Percentiles rank a stretch among this genome's conserved stretches.
Evolutionary conservation across 1,140 invertebrate genomes (phyloP).

Genomic region (Caerostris extrusa): DNA sequence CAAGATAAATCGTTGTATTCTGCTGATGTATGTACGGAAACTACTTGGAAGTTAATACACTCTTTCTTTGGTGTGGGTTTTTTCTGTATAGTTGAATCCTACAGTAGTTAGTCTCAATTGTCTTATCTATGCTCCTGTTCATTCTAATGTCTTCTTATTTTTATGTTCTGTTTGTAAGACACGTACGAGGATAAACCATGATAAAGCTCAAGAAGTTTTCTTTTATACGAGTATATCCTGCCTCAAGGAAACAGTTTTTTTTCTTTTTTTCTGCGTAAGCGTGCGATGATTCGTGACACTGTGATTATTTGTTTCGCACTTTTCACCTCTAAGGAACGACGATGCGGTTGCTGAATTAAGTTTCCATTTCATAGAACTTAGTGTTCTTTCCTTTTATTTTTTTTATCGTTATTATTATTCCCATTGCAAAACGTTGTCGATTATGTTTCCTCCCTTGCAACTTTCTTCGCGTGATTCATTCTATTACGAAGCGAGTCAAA

Average conservation of each 20-base stretch:
- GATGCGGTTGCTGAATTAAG: conserved; percentile 29
- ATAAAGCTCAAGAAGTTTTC: not conserved
- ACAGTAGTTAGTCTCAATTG: too few relatives aligned
- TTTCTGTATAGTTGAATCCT: too few relatives aligned
- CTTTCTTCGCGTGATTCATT: conserved; percentile 55
- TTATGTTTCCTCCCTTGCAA: not conserved
- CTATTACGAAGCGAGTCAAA: not conserved
- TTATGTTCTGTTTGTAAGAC: not conserved
- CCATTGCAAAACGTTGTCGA: not conserved
- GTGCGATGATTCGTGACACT: conserved; percentile 44
- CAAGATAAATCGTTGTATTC: too few relatives aligned
- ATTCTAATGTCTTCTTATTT: not conserved
- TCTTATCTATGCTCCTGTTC: too few relatives aligned
- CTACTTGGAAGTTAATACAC: too few relatives aligned
- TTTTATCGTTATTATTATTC: not conserved
- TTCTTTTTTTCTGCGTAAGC: not conserved
- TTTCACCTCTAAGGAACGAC: conserved; percentile 26
- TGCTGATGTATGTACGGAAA: too few relatives aligned
- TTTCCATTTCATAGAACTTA: conserved; percentile 48
- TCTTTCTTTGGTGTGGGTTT: too few relatives aligned
- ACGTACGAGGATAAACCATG: not conserved
- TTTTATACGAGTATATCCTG: not conserved
- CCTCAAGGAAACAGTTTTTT: conserved; percentile 33
- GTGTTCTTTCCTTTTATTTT: not conserved
- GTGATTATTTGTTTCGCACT: conserved; percentile 56